These are phyloP conservation scores for Manis javanica DNA, from an alignment of 2,797 vertebrate species.

Conservation along the genomic window DNA sequence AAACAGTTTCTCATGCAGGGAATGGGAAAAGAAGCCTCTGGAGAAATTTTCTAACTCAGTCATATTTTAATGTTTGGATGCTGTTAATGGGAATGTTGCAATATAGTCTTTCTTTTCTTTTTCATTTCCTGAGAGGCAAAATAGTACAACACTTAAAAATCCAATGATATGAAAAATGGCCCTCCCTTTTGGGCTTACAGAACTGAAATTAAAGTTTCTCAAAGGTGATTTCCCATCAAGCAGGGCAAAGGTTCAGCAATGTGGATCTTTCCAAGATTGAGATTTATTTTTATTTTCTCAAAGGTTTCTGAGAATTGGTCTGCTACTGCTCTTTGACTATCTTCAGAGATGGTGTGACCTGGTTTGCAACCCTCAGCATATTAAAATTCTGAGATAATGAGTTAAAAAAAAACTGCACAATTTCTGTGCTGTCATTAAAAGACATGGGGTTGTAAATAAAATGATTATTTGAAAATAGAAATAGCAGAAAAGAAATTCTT, in stretches of 20 bases:
- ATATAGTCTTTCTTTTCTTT: neutral
- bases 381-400: conserved; percentile 65
- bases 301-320: conserved; percentile 31
- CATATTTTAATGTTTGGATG: conserved; percentile 4
- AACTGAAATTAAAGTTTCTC: conserved; percentile 59
- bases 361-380: conserved; percentile 23
- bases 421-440: neutral
- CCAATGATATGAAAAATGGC: neutral
- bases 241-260: conserved; percentile 26
- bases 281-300: conserved; percentile 57
- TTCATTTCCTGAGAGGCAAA: conserved; percentile 24
- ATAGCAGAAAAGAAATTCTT: neutral
- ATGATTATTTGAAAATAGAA: conserved; percentile 50
- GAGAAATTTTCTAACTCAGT: conserved; percentile 18
- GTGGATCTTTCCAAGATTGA: conserved; percentile 11
- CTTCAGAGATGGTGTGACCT: conserved; percentile 33
- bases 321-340: neutral
- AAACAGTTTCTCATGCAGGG: neutral
- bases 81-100: neutral
- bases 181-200: neutral
- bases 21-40: neutral
- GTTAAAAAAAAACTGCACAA: conserved; percentile 6
- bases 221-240: conserved; percentile 42
- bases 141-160: conserved; percentile 25
- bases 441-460: neutral